Evolutionary conservation across 37 sponge, comb jelly and placozoan species (phyloP).

Genomic region (Sycon ciliatum): DNA sequence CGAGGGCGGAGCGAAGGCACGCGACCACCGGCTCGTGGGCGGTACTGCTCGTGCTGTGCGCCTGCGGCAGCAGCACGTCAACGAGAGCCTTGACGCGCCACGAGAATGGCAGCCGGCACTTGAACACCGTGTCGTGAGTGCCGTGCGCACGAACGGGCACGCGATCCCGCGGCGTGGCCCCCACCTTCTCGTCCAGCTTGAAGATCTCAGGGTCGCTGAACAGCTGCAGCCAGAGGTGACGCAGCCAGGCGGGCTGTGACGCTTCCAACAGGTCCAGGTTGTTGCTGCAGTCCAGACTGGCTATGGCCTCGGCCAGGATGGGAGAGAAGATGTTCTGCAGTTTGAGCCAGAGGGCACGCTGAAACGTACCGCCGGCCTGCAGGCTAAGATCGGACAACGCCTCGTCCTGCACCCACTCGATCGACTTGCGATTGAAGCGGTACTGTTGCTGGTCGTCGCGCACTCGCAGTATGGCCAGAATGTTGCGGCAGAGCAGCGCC

Average conservation of each 20-base stretch:
- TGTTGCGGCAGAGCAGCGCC: too few relatives aligned
- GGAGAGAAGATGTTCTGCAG: conserved; percentile 20
- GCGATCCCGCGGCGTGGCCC: conserved; percentile 23
- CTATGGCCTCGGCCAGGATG: conserved; percentile 26
- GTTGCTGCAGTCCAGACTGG: conserved; percentile 11
- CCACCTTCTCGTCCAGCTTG: neutral
- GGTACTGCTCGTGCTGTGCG: too few relatives aligned
- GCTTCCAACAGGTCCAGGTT: conserved; percentile 40
- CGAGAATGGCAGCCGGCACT: conserved; percentile 70
- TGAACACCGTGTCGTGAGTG: conserved; percentile 10
- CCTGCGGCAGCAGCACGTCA: conserved; percentile 45
- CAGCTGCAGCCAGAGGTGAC: neutral
- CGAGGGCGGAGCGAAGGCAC: too few relatives aligned
- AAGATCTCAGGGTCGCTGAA: neutral
- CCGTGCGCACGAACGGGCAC: neutral
- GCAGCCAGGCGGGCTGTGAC: too few relatives aligned
- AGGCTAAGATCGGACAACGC: conserved; percentile 11
- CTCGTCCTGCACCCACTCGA: conserved; percentile 22
- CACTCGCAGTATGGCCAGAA: too few relatives aligned
- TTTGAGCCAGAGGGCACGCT: conserved; percentile 1
- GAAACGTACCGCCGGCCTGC: conserved; percentile 32
- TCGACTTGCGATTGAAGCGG: too few relatives aligned
- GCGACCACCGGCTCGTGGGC: too few relatives aligned
- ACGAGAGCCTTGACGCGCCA: conserved; percentile 61
- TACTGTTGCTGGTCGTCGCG: too few relatives aligned